Conservation (phyloP, 64 coral and sea anemone species). For the Hydrozoanthus tunicans region DNA sequence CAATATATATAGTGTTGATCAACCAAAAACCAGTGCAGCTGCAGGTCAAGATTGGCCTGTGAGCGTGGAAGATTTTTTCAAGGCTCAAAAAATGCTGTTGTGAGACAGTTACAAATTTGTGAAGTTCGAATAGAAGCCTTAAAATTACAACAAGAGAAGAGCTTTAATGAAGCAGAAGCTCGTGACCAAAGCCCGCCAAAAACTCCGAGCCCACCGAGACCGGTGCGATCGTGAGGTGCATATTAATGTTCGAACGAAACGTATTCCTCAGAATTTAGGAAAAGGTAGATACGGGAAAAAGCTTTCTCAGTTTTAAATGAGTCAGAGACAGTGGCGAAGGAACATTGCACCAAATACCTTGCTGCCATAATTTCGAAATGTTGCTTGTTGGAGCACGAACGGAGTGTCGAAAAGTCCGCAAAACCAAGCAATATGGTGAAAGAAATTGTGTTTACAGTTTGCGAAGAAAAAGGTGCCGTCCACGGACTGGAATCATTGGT, state of each 20-base stretch:
- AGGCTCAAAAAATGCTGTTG: too few species aligned
- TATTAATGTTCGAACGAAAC: not conserved
- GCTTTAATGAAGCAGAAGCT: too few species aligned
- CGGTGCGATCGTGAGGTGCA: too few species aligned
- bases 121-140: too few species aligned
- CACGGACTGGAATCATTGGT: not conserved
- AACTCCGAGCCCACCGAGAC: too few species aligned
- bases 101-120: too few species aligned
- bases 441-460: not conserved
- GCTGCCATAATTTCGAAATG: not conserved
- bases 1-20: too few species aligned
- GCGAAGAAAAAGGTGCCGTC: not conserved
- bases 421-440: not conserved
- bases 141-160: too few species aligned
- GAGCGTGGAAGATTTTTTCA: too few species aligned
- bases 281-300: slow-evolving; percentile 4
- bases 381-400: not conserved
- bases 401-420: not conserved
- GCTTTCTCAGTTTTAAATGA: not conserved
- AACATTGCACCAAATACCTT: not conserved
- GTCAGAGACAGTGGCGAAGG: not conserved
- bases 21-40: too few species aligned
- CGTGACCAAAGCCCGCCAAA: too few species aligned
- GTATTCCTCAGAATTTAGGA: not conserved
- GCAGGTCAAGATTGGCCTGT: too few species aligned